Evolutionary conservation across 2,888 invertebrate genomes (phyloP).

Genomic region (Lasioglossum villosulum): DNA sequence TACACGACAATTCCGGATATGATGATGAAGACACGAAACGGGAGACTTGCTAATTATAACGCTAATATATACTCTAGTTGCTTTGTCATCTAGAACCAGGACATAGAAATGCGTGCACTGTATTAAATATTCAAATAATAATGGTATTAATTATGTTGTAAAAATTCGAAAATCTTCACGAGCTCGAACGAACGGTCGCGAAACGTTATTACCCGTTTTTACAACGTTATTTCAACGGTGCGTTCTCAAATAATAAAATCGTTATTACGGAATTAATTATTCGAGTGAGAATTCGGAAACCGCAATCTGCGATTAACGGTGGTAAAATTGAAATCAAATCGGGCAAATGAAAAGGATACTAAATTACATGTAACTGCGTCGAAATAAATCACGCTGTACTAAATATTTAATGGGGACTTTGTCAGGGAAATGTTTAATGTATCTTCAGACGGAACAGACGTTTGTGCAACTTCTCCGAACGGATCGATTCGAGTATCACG

Average conservation of each 20-base stretch:
- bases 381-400: not conserved
- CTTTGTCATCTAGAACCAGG: not conserved
- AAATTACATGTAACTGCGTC: not conserved
- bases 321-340: not conserved
- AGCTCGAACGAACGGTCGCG: too few species aligned
- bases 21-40: constrained; percentile 22
- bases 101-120: not conserved
- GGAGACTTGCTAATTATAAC: constrained; percentile 33
- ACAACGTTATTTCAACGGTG: too few species aligned
- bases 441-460: not conserved
- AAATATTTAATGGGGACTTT: not conserved
- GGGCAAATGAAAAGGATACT: not conserved
- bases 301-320: not conserved
- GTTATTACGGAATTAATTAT: too few species aligned
- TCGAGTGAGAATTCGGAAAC: not conserved
- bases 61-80: not conserved
- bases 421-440: not conserved
- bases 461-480: not conserved
- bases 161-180: not conserved
- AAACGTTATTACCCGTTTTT: too few species aligned
- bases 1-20: constrained; percentile 17
- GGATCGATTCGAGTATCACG: not conserved
- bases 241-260: too few species aligned
- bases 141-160: not conserved
- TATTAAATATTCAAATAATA: not conserved